Conservation (phyloP, 2,888 invertebrate species). For the Ectemnius lituratus region DNA sequence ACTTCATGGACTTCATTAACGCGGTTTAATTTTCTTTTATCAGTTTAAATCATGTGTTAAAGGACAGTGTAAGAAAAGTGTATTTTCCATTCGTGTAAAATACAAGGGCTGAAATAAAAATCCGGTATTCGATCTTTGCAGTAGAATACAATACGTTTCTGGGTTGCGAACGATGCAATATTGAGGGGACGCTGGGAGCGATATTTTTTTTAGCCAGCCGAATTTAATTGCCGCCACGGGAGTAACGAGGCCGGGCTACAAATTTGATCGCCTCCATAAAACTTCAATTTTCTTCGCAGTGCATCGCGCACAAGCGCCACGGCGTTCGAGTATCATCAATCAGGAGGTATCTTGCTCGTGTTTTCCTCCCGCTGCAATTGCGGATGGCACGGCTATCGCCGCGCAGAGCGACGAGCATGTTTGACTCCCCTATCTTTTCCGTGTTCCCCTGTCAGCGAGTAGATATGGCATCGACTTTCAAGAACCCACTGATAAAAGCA, state of each 20-base stretch:
- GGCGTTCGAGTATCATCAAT: not conserved
- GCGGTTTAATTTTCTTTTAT: no score
- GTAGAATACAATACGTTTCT: no score
- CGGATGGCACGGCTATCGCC: not conserved
- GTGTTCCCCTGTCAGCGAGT: no score
- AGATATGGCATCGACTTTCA: not conserved
- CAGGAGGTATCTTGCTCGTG: constrained; percentile 3
- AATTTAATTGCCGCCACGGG: constrained; percentile 4
- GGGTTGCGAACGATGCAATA: not conserved
- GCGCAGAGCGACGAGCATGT: no score
- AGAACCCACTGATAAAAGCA: no score
- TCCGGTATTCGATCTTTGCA: no score
- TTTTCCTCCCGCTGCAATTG: not conserved
- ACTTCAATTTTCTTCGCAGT: constrained; percentile 7
- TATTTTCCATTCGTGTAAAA: no score
- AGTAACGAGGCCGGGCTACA: constrained; percentile 1
- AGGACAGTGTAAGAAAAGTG: no score
- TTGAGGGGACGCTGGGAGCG: not conserved
- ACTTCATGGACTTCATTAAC: no score
- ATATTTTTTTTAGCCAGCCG: constrained; percentile 3
- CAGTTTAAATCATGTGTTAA: no score
- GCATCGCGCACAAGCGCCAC: not conserved
- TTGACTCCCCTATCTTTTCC: no score
- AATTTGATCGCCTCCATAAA: constrained; percentile 5
- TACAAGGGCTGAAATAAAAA: no score